Conservation (phyloP, 2,797 vertebrate species). For the Myotis findleyi region DNA sequence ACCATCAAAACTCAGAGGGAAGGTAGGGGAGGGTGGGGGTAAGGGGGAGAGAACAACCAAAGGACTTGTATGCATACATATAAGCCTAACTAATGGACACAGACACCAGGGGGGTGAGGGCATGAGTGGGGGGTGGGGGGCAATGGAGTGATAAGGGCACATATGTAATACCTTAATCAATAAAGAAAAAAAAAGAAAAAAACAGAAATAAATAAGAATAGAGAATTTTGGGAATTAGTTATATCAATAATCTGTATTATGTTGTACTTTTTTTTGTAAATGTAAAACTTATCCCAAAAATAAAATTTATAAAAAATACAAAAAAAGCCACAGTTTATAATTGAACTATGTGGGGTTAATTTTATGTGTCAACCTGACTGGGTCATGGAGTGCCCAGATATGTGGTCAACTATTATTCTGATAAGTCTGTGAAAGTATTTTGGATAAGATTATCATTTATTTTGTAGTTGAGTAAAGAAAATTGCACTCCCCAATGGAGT, state of each 20-base stretch:
- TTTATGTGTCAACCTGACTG: neutral
- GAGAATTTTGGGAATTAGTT: neutral
- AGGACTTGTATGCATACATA: no score
- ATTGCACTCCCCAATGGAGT: neutral
- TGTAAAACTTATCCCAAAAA: neutral
- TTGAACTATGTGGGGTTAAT: neutral
- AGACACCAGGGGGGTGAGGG: no score
- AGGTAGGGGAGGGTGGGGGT: no score
- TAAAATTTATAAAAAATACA: neutral
- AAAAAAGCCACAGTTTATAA: neutral
- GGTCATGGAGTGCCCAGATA: neutral
- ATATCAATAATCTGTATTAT: neutral
- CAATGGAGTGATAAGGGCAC: no score
- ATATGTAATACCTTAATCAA: no score
- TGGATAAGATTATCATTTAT: neutral
- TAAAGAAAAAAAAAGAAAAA: neutral
- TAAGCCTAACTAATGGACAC: no score
- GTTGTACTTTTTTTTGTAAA: neutral
- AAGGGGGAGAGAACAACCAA: no score
- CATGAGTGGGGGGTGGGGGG: no score
- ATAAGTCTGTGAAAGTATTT: neutral
- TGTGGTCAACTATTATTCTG: neutral
- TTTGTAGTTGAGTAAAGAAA: neutral
- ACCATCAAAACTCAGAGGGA: no score
- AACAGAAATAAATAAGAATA: neutral